Conservation (phyloP, 1,140 invertebrate genomes). For the Zaprionus gabonicus region DNA sequence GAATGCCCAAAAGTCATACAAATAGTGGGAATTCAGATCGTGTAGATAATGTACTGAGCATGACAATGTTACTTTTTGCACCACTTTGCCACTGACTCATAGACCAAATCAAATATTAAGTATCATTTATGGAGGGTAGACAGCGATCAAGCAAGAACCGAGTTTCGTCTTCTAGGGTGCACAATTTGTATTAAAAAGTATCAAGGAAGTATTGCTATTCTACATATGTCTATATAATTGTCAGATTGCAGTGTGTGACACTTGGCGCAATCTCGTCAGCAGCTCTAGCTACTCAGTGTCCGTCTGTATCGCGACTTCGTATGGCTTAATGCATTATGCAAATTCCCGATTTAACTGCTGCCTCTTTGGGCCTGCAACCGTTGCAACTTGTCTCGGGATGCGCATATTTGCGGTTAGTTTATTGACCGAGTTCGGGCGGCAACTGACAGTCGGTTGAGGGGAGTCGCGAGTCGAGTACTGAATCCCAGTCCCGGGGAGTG, state of each 20-base stretch:
- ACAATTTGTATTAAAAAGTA: neutral
- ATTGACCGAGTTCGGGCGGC: conserved; percentile 62
- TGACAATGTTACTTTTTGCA: neutral
- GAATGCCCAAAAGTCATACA: neutral
- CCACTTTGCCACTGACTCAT: conserved; percentile 13
- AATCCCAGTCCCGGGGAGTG: neutral
- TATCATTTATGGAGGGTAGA: neutral
- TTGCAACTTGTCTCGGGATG: conserved; percentile 30
- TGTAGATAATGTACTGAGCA: neutral
- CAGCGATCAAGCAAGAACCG: neutral
- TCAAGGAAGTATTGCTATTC: neutral
- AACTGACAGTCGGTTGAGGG: conserved; percentile 29
- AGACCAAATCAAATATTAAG: neutral
- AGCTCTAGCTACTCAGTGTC: neutral
- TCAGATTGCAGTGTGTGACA: neutral
- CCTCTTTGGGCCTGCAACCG: neutral
- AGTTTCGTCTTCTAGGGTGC: neutral
- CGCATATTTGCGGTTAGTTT: conserved; percentile 73
- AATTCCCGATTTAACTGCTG: conserved; percentile 45
- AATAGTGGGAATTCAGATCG: neutral
- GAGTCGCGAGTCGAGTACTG: conserved; percentile 6
- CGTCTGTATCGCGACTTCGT: neutral
- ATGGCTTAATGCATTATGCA: conserved; percentile 24
- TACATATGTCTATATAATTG: neutral
- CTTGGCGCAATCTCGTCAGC: neutral